Conservation (phyloP, 2,888 invertebrate species). For the Eurytoma adleriae region DNA sequence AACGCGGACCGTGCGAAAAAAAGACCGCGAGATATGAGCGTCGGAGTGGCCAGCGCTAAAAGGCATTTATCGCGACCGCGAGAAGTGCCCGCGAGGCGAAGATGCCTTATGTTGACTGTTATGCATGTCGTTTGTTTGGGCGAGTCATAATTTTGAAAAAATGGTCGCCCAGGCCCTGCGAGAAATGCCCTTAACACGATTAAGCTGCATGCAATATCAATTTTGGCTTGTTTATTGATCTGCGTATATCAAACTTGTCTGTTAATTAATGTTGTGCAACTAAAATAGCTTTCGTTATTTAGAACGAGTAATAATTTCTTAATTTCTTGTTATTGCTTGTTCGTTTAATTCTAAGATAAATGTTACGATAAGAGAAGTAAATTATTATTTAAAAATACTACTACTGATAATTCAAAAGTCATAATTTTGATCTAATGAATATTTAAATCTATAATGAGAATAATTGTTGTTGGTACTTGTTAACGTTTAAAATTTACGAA, state of each 20-base stretch:
- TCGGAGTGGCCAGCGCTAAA: slow-evolving; percentile 10
- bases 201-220: slow-evolving; percentile 37
- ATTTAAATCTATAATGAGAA: too few relatives aligned
- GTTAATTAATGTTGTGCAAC: background rate
- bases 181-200: slow-evolving; percentile 25
- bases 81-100: background rate
- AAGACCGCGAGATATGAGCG: slow-evolving; percentile 23
- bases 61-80: slow-evolving; percentile 34
- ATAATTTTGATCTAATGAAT: background rate
- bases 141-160: slow-evolving; percentile 47
- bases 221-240: slow-evolving; percentile 22
- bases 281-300: background rate
- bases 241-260: background rate
- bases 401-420: background rate
- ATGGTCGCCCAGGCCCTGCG: slow-evolving; percentile 14
- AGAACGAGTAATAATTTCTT: background rate
- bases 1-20: slow-evolving; percentile 42
- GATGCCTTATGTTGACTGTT: slow-evolving; percentile 40
- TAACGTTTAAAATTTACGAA: too few relatives aligned
- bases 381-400: too few relatives aligned
- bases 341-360: background rate
- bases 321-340: too few relatives aligned
- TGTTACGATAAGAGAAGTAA: too few relatives aligned
- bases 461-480: too few relatives aligned
- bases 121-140: slow-evolving; percentile 42